Evolutionary conservation across 2,888 invertebrate genomes (phyloP).

Genomic region (Stegana nigrithorax): DNA sequence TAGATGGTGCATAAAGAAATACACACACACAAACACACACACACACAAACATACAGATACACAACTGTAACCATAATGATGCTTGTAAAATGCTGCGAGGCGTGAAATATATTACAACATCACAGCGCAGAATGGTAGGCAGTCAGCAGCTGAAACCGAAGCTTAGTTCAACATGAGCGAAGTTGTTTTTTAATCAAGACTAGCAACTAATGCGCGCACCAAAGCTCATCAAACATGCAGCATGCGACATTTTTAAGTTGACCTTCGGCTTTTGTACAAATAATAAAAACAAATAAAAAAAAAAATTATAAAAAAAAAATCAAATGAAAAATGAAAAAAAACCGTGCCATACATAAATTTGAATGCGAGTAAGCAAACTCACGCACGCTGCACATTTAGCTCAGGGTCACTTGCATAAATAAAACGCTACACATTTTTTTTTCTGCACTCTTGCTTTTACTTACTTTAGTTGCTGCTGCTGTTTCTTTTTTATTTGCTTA

Average conservation of each 20-base stretch:
- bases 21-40: too few species aligned
- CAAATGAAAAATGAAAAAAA: too few species aligned
- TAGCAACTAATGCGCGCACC: background rate
- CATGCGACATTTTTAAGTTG: conserved; percentile 35
- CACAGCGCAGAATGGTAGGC: background rate
- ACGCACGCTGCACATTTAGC: conserved; percentile 53
- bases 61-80: background rate
- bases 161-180: background rate
- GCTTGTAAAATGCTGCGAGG: conserved; percentile 12
- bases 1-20: background rate
- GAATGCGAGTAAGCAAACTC: background rate
- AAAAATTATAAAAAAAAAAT: too few species aligned
- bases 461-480: too few species aligned
- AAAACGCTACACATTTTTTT: conserved; percentile 19
- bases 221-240: conserved; percentile 49
- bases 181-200: background rate
- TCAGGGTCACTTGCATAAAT: conserved; percentile 57
- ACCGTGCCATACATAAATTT: background rate
- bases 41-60: background rate
- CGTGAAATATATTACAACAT: conserved; percentile 5
- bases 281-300: too few species aligned
- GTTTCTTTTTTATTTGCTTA: too few species aligned
- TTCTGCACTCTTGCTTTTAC: too few species aligned
- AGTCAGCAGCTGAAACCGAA: background rate
- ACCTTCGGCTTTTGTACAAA: conserved; percentile 44